A percentile compares a stretch with the other conserved stretches of the same genome.
Evolutionary conservation across 2,797 vertebrate genomes (phyloP).

Genomic region (Triplophysa bombifrons): DNA sequence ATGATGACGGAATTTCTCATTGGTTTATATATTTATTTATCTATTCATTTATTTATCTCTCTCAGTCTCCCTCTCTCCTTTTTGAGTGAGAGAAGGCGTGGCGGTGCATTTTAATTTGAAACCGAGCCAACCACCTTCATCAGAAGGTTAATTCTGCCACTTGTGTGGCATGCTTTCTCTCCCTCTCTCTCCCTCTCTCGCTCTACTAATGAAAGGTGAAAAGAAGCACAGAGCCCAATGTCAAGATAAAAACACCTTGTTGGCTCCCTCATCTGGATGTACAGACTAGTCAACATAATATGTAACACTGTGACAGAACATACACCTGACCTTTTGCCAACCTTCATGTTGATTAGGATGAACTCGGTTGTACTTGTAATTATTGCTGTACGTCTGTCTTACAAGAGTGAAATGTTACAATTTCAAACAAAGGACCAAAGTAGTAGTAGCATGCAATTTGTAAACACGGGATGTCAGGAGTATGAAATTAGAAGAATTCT

Average conservation of each 20-base stretch:
- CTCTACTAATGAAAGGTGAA: slow-evolving; percentile 46
- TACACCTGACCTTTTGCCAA: slow-evolving; percentile 26
- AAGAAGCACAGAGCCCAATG: slow-evolving; percentile 40
- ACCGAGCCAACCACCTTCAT: slow-evolving; percentile 58
- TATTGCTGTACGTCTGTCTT: slow-evolving; percentile 5
- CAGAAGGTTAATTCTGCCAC: slow-evolving; percentile 64
- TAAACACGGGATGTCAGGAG: slow-evolving; percentile 8
- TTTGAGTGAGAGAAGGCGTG: slow-evolving; percentile 50
- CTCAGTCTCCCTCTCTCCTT: slow-evolving; percentile 48
- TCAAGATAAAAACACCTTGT: slow-evolving; percentile 44
- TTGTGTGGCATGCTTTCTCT: slow-evolving; percentile 48
- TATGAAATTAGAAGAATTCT: background rate
- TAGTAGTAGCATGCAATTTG: background rate
- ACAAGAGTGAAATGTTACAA: slow-evolving; percentile 1
- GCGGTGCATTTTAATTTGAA: slow-evolving; percentile 63
- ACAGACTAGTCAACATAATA: slow-evolving; percentile 34
- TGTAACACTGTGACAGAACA: slow-evolving; percentile 30
- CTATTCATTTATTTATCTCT: slow-evolving; percentile 53
- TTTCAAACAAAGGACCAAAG: background rate
- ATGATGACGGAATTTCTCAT: slow-evolving; percentile 45
- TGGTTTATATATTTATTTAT: slow-evolving; percentile 54
- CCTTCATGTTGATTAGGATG: slow-evolving; percentile 3
- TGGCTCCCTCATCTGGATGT: slow-evolving; percentile 43
- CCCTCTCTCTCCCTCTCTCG: slow-evolving; percentile 2
- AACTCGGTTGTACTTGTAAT: slow-evolving; percentile 1